A percentile compares a stretch with the other conserved stretches of the same genome.
Evolutionary conservation across 2,797 vertebrate species (phyloP).

Genomic region (Ispidina picta): DNA sequence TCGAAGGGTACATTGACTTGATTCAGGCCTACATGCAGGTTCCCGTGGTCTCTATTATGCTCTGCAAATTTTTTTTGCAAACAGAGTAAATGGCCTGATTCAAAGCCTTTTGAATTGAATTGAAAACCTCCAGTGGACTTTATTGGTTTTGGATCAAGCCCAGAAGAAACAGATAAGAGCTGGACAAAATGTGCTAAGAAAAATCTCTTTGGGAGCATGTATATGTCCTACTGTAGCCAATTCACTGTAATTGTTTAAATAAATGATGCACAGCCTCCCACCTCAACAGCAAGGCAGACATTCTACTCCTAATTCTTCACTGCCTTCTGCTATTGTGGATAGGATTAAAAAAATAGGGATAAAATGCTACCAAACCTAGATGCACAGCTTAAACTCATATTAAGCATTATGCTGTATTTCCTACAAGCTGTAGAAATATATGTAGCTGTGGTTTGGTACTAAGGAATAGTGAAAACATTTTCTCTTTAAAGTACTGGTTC

Average conservation of each 20-base stretch:
- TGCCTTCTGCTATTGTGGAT: neutral
- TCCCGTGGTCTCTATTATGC: neutral
- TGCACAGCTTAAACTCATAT: neutral
- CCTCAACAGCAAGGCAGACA: neutral
- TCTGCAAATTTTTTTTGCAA: constrained; percentile 1
- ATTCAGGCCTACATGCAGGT: neutral
- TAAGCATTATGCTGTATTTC: neutral
- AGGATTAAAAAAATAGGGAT: neutral
- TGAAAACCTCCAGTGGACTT: constrained; percentile 7
- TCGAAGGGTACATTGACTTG: neutral
- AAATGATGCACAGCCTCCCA: neutral
- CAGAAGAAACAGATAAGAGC: constrained; percentile 42
- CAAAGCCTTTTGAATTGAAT: neutral
- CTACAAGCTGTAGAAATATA: neutral
- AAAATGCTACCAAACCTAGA: neutral
- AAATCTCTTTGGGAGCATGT: neutral
- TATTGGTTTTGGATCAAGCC: constrained; percentile 39
- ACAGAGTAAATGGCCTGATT: neutral
- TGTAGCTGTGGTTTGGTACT: neutral
- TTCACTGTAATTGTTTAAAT: neutral
- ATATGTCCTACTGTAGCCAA: neutral
- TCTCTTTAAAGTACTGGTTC: neutral
- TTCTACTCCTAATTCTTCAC: neutral
- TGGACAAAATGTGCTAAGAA: neutral
- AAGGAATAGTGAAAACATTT: neutral